Evolutionary conservation across 2,888 invertebrate species (phyloP), one percentile per base, ranked within the genome.

Genomic region (Plemyria rubiginata): DNA sequence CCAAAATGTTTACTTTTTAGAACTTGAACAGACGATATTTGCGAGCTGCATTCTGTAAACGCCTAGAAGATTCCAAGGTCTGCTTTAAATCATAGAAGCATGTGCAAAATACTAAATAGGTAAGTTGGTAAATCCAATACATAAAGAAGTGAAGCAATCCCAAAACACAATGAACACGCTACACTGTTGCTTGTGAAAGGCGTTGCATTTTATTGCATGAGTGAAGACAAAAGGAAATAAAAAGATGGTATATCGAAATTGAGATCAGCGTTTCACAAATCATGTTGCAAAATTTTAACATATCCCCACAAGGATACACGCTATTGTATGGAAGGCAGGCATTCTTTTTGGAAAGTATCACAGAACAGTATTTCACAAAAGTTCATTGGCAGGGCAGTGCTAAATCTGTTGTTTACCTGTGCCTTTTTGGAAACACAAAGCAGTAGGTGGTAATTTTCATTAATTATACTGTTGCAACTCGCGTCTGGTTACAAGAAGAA

Each of bases 1-100:
- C 73, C 73, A 67, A 66, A 78, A 79, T 63, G 55, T 63, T 63
- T 63, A 43, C 52, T 48, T 28, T 48, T 48, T 55, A 48, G 55
- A 60, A 54, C 59, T 60, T 50, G 32, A n/a, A 38, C 38, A 15
- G 28, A 36, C 15, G 15, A 7, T 29, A 40, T 28, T 45, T 38
- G 58, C 38, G 53, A 46, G 52, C 32, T 57, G 28, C 41, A 7
- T 12, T 5, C 15, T n/a, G 29, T 38, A n/a, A 43, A 49, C n/a
- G 41, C 16, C 4, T 29, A 36, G 50, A 49, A 41, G 36, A 50
- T 2, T 49, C 40, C 49, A 56, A 56, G 38, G 55, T 40, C 29
- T 1, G 5, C 12, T 16, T 28, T 36, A 45, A 4, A 3, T 1
- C 4, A 29, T 12, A 52, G 28, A 28, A 12, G 29, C 29, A 36